Conservation (phyloP, 2,888 invertebrate species). For the Diploptera punctata region DNA sequence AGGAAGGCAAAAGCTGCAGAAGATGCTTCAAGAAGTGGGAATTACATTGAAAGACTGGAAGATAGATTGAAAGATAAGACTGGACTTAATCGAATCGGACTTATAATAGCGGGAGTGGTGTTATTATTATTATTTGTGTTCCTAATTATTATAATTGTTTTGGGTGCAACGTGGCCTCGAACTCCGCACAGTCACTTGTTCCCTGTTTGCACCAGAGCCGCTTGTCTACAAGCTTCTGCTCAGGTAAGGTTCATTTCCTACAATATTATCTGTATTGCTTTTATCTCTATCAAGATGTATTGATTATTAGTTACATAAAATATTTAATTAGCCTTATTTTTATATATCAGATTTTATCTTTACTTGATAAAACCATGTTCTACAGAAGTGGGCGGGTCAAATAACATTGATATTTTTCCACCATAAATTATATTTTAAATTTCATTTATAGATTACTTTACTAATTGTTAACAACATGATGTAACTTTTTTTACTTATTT, state of each 20-base stretch:
- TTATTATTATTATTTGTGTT: slow-evolving; percentile 52
- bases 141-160: slow-evolving; percentile 55
- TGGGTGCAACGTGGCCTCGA: slow-evolving; percentile 58
- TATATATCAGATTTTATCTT: no score
- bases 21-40: neutral
- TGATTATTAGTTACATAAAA: no score
- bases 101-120: slow-evolving; percentile 20
- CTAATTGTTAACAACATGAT: no score
- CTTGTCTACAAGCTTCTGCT: slow-evolving; percentile 60
- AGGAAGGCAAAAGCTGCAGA: neutral
- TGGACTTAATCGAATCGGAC: slow-evolving; percentile 28
- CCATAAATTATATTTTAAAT: no score
- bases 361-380: no score
- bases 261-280: no score
- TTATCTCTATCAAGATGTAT: no score
- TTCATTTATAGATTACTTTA: no score
- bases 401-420: no score
- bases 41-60: slow-evolving; percentile 6
- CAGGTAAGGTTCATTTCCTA: slow-evolving; percentile 53
- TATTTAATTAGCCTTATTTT: no score
- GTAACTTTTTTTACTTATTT: no score
- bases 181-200: slow-evolving; percentile 53
- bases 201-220: slow-evolving; percentile 56
- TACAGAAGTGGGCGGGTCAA: no score
- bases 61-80: slow-evolving; percentile 13